Conservation (phyloP, 2,888 invertebrate species). For the Polia nebulosa region DNA sequence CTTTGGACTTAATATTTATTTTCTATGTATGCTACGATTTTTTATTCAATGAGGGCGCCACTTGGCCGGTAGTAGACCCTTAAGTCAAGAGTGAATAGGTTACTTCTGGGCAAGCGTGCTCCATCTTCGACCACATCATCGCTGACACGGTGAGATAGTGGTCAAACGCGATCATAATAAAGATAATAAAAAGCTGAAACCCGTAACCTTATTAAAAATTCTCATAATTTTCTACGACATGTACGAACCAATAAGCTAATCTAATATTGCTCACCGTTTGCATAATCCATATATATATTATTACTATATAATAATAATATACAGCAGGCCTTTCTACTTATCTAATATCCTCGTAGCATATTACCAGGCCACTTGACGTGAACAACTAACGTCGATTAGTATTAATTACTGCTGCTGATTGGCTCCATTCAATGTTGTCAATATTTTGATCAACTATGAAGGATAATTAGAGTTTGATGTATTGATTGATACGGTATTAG, state of each 20-base stretch:
- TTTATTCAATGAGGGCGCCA: too few relatives aligned
- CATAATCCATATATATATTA: conserved; percentile 37
- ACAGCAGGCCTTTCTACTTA: conserved; percentile 30
- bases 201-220: too few relatives aligned
- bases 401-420: conserved; percentile 66
- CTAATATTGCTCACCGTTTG: conserved; percentile 32
- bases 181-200: too few relatives aligned
- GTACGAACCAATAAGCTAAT: conserved; percentile 21
- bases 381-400: conserved; percentile 65
- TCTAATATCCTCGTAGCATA: conserved; percentile 45
- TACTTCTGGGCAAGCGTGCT: too few relatives aligned
- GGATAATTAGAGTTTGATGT: conserved; percentile 60
- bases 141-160: too few relatives aligned
- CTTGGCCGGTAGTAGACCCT: too few relatives aligned
- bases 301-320: neutral
- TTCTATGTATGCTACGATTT: too few relatives aligned
- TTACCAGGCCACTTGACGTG: conserved; percentile 48
- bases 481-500: conserved; percentile 48
- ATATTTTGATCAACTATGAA: conserved; percentile 62
- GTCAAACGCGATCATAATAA: too few relatives aligned
- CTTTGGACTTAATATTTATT: too few relatives aligned
- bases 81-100: too few relatives aligned
- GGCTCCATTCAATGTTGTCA: conserved; percentile 65
- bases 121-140: too few relatives aligned
- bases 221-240: neutral